Conservation (phyloP, 2,888 invertebrate species). For the Pammene aurita region DNA sequence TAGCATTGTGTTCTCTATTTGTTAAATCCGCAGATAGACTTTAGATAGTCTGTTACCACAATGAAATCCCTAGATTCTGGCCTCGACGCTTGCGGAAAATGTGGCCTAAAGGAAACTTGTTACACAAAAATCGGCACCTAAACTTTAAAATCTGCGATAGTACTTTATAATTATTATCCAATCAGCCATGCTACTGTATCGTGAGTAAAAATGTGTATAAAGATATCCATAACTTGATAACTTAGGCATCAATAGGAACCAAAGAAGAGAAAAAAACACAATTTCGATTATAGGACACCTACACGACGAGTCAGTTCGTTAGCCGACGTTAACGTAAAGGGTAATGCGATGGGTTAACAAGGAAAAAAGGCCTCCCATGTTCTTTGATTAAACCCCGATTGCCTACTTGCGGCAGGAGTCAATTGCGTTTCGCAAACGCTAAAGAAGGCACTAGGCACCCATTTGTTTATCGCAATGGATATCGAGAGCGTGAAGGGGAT, state of each 20-base stretch:
- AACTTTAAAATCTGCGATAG: neutral
- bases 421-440: slow-evolving; percentile 28
- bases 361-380: slow-evolving; percentile 22
- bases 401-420: slow-evolving; percentile 23
- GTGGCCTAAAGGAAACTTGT: no score
- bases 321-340: neutral
- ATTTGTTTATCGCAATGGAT: slow-evolving; percentile 26
- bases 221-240: no score
- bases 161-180: no score
- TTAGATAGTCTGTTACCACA: slow-evolving; percentile 18
- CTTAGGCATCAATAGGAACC: no score
- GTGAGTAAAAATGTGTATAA: no score
- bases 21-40: slow-evolving; percentile 18
- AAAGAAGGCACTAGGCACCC: slow-evolving; percentile 8
- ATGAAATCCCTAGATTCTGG: slow-evolving; percentile 24
- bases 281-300: no score
- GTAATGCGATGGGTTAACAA: neutral
- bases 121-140: neutral
- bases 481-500: neutral
- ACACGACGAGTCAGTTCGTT: no score
- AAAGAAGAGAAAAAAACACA: no score
- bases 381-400: slow-evolving; percentile 28
- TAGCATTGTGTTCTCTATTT: slow-evolving; percentile 8
- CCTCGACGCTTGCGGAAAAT: slow-evolving; percentile 1
- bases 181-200: no score